A percentile compares a stretch with the other conserved stretches of the same genome.
Conservation (phyloP, 2,888 invertebrate genomes). For the Luperina testacea region DNA sequence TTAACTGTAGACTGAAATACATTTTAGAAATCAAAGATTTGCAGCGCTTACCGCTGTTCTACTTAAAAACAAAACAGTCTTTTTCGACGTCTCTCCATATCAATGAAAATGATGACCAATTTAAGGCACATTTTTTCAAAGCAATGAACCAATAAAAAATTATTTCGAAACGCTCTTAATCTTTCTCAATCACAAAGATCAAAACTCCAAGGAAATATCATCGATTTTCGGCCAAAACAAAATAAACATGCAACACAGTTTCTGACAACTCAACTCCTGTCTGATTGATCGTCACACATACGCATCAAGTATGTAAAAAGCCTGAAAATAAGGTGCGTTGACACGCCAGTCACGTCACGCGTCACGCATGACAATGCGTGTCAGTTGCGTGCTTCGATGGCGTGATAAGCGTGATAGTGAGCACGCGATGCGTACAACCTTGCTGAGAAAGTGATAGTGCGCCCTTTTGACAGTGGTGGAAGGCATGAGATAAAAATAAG, state of each 20-base stretch:
- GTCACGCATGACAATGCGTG: constrained; percentile 65
- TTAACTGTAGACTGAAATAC: background rate
- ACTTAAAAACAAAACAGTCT: background rate
- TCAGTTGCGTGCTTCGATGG: constrained; percentile 67
- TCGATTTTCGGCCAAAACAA: background rate
- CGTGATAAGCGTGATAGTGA: constrained; percentile 64
- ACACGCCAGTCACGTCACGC: constrained; percentile 72
- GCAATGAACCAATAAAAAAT: no score
- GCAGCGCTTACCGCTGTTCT: no score
- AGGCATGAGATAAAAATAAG: constrained; percentile 5
- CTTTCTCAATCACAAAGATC: background rate
- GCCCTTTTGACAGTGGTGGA: constrained; percentile 39
- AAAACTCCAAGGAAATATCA: background rate
- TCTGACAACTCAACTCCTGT: constrained; percentile 61
- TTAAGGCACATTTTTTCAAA: no score
- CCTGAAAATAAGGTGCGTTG: constrained; percentile 69
- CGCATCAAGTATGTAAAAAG: constrained; percentile 65
- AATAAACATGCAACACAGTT: constrained; percentile 17
- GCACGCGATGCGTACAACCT: constrained; percentile 56
- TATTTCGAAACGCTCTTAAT: background rate
- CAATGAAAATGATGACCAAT: no score
- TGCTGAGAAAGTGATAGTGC: constrained; percentile 59
- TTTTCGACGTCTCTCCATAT: background rate
- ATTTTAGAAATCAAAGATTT: background rate
- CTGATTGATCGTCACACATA: constrained; percentile 64